Evolutionary conservation across 2,797 vertebrate genomes (phyloP).

Genomic region (Eupleurogrammus muticus): DNA sequence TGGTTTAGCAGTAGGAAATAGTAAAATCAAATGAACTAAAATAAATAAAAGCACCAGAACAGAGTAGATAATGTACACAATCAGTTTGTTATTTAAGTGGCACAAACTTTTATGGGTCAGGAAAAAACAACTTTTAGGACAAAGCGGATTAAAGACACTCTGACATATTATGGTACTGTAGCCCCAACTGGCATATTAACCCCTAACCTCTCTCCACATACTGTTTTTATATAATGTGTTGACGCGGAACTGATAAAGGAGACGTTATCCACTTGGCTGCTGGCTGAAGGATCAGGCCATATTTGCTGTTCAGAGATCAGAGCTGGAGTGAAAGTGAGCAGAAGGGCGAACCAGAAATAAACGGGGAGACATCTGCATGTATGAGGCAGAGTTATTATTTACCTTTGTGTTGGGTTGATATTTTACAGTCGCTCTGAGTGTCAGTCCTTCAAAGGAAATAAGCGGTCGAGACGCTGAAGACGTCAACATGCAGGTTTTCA

Average conservation of each 20-base stretch:
- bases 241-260: conserved; percentile 55
- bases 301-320: conserved; percentile 64
- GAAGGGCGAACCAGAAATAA: not conserved
- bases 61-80: too few species aligned
- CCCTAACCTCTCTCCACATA: conserved; percentile 9
- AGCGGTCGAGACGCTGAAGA: not conserved
- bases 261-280: conserved; percentile 41
- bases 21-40: not conserved
- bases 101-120: too few species aligned
- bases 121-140: not conserved
- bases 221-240: conserved; percentile 56
- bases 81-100: too few species aligned
- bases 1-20: not conserved
- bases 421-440: conserved; percentile 6
- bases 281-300: conserved; percentile 52
- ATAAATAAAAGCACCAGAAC: not conserved
- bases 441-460: conserved; percentile 10
- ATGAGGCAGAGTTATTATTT: conserved; percentile 42
- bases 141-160: not conserved
- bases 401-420: conserved; percentile 10
- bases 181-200: not conserved
- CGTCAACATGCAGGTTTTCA: not conserved
- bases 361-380: conserved; percentile 11
- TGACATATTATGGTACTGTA: not conserved
- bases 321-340: conserved; percentile 21